phyloP scores from a whole-genome alignment of 2,797 vertebrate genomes.

The Pseudochirops cupreus region DNA sequence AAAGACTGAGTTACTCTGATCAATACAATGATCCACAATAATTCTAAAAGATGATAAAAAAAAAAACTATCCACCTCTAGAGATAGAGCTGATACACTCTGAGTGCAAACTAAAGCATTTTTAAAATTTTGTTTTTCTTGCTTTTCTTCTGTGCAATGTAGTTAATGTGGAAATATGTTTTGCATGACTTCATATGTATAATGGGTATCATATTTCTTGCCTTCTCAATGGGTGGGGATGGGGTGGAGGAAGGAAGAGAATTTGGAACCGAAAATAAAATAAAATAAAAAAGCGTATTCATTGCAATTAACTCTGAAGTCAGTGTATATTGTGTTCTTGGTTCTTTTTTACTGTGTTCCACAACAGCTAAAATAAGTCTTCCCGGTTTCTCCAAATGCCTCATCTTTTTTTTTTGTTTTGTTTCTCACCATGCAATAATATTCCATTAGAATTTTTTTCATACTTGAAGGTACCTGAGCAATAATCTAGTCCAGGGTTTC shows the following conservation, averaged over 20 bases:
- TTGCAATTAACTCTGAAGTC: neutral
- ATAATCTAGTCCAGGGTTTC: neutral
- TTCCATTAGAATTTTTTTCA: neutral
- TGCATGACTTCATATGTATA: neutral
- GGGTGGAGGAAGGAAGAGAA: neutral
- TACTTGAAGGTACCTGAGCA: neutral
- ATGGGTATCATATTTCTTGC: neutral
- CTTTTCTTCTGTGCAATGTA: neutral
- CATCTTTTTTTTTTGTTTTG: neutral
- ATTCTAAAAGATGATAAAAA: neutral
- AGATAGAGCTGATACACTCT: neutral
- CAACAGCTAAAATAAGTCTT: neutral
- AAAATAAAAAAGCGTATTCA: neutral
- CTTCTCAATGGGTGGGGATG: neutral
- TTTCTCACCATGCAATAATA: neutral
- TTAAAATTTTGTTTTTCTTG: neutral
- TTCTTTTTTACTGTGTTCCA: neutral
- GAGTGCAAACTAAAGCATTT: neutral
- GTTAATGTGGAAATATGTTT: neutral
- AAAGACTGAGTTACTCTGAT: neutral
- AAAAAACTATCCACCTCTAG: neutral
- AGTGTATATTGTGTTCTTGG: neutral
- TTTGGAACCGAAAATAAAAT: neutral
- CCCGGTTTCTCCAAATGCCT: neutral
- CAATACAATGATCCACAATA: neutral